These are phyloP conservation scores for Mirza zaza DNA, from an alignment of 2,113 vertebrate species.

Conservation along the genomic window DNA sequence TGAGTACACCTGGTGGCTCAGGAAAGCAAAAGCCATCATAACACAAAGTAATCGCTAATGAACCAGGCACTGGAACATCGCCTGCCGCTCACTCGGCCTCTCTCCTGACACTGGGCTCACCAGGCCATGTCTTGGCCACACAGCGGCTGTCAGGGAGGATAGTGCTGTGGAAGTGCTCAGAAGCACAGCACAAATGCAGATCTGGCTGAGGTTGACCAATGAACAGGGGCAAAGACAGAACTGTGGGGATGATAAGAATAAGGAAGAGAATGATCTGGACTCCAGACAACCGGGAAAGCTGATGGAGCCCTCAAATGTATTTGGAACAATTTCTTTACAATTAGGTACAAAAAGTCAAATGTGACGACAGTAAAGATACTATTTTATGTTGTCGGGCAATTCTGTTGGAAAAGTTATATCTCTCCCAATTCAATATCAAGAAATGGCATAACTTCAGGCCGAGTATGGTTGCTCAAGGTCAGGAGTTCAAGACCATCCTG, in stretches of 20 bases:
- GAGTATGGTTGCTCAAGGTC: too few relatives aligned
- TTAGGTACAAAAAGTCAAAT: background rate
- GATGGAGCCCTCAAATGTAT: background rate
- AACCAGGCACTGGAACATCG: background rate
- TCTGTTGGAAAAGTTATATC: background rate
- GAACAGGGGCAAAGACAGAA: background rate
- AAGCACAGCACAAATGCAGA: background rate
- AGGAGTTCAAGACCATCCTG: too few relatives aligned
- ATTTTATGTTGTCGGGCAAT: background rate
- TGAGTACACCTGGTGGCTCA: background rate
- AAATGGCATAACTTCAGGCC: background rate
- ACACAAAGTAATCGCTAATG: background rate
- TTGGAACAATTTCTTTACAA: background rate
- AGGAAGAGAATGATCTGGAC: background rate
- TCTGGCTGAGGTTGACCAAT: background rate
- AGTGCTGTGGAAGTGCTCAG: background rate
- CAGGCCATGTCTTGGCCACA: accelerated
- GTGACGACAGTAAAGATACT: background rate
- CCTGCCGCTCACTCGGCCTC: background rate
- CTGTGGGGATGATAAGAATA: background rate
- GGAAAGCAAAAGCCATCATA: background rate
- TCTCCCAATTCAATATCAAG: background rate
- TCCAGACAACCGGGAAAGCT: too few relatives aligned
- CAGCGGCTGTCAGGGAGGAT: background rate
- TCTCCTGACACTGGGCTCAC: background rate